These are phyloP conservation scores for Rhombomys opimus DNA, from an alignment of 2,113 vertebrate genomes.

Conservation along the genomic window DNA sequence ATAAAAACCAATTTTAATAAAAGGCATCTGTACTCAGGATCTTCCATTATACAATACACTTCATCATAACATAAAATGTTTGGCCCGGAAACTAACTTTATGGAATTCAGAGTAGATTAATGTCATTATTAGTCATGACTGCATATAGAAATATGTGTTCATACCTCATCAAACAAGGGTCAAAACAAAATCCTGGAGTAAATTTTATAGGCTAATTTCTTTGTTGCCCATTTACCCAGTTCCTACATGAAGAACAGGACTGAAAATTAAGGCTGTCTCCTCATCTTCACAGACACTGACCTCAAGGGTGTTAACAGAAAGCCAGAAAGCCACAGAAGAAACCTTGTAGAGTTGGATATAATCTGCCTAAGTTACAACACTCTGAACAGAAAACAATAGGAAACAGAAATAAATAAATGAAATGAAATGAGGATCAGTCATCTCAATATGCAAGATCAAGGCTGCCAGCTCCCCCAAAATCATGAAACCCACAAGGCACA, in stretches of 20 bases:
- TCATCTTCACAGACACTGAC: neutral
- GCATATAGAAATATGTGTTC: neutral
- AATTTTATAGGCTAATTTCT: constrained; percentile 46
- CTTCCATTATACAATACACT: constrained; percentile 59
- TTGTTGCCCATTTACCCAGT: neutral
- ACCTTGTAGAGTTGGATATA: constrained; percentile 5
- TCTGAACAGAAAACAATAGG: neutral
- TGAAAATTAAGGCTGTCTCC: neutral
- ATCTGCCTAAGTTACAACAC: neutral
- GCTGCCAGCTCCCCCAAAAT: neutral
- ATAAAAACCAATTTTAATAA: constrained; percentile 80
- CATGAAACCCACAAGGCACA: neutral
- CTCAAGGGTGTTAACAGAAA: neutral
- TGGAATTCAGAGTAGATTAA: constrained; percentile 70
- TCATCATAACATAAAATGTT: constrained; percentile 71
- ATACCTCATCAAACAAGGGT: constrained; percentile 25
- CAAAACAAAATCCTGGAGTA: constrained; percentile 55
- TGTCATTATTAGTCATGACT: constrained; percentile 66
- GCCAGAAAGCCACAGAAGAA: neutral
- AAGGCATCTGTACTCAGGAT: constrained; percentile 71
- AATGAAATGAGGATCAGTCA: neutral
- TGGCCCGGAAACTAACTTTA: constrained; percentile 68
- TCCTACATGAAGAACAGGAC: neutral
- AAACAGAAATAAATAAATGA: neutral
- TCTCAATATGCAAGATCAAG: neutral